These are phyloP conservation scores for Erynnis tages DNA, from an alignment of 2,888 invertebrate genomes.

Conservation along the genomic window DNA sequence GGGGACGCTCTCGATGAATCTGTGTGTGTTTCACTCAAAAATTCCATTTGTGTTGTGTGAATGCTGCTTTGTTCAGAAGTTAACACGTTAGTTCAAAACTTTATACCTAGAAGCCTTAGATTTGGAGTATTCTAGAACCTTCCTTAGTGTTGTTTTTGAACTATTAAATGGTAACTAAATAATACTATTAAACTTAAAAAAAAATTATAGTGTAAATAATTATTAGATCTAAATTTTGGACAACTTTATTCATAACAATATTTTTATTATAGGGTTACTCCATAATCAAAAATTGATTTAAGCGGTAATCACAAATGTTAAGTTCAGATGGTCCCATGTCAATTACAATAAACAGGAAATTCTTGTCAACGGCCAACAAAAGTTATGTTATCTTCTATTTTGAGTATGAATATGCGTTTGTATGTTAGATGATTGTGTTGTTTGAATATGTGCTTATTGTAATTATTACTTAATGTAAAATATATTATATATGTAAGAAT, in stretches of 20 bases:
- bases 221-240: conserved; percentile 29
- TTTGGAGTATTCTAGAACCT: conserved; percentile 24
- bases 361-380: conserved; percentile 26
- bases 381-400: conserved; percentile 1
- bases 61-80: conserved; percentile 66
- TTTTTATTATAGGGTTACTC: conserved; percentile 25
- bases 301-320: conserved; percentile 49
- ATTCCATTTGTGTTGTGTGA: conserved; percentile 66
- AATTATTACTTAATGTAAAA: background rate
- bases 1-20: conserved; percentile 53
- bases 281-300: conserved; percentile 39
- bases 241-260: conserved; percentile 29
- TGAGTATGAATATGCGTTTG: conserved; percentile 2
- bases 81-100: conserved; percentile 34
- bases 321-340: conserved; percentile 60
- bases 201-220: conserved; percentile 26
- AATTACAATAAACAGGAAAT: conserved; percentile 60
- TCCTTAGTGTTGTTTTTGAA: conserved; percentile 24
- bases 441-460: background rate
- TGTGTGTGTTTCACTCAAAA: conserved; percentile 67
- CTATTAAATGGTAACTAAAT: conserved; percentile 25
- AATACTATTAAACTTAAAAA: conserved; percentile 19
- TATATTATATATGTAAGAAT: background rate
- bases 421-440: background rate
- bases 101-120: conserved; percentile 25